Conservation (phyloP, 2,888 invertebrate species). For the Harmothoe impar region DNA sequence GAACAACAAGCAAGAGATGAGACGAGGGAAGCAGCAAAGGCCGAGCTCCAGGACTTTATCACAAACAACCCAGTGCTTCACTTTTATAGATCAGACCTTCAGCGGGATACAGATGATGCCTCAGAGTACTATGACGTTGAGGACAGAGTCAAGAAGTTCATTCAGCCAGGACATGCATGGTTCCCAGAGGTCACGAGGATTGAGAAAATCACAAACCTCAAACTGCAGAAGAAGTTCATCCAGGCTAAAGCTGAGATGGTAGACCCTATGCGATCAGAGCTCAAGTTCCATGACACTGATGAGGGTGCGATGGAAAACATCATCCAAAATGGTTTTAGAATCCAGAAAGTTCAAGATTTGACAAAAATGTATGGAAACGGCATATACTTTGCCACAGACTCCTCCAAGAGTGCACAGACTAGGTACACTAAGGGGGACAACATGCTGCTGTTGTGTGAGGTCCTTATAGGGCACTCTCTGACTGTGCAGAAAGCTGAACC, state of each 20-base stretch:
- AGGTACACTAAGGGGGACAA: slow-evolving; percentile 68
- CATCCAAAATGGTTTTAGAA: slow-evolving; percentile 62
- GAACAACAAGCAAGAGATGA: slow-evolving; percentile 9
- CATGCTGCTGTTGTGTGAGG: slow-evolving; percentile 68
- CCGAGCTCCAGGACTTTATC: not conserved
- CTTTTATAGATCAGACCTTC: slow-evolving; percentile 26
- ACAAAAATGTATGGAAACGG: slow-evolving; percentile 64
- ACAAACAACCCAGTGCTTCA: not conserved
- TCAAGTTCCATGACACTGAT: slow-evolving; percentile 68
- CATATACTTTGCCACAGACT: slow-evolving; percentile 69
- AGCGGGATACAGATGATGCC: slow-evolving; percentile 64
- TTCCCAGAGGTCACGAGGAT: slow-evolving; percentile 65
- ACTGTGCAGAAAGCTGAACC: slow-evolving; percentile 52
- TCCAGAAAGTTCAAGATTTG: not conserved
- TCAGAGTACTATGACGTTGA: slow-evolving; percentile 66
- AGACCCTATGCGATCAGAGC: slow-evolving; percentile 62
- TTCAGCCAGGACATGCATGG: slow-evolving; percentile 67
- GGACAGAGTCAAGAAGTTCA: slow-evolving; percentile 65
- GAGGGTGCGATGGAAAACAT: slow-evolving; percentile 64
- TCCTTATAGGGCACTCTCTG: slow-evolving; percentile 65
- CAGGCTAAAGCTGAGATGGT: not conserved
- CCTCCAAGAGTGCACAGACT: slow-evolving; percentile 69
- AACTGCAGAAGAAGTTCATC: slow-evolving; percentile 58
- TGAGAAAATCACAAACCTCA: slow-evolving; percentile 66
- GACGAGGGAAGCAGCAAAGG: slow-evolving; percentile 17